Evolutionary conservation across 1,140 invertebrate species (phyloP), one percentile per base, ranked within the genome.

Genomic region (Drosophila nigromelanica): DNA sequence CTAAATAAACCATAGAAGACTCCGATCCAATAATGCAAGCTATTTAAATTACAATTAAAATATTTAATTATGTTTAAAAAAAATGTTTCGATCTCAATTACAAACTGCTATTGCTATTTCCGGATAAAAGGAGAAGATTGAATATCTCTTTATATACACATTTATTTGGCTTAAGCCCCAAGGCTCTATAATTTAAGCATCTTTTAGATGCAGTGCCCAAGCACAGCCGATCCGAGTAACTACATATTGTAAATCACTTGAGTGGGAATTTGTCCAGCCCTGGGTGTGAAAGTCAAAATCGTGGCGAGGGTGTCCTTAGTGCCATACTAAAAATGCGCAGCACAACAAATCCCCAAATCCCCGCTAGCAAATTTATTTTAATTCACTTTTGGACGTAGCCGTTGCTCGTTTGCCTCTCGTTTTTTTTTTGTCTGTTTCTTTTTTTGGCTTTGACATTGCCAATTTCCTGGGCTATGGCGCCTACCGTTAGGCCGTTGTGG

Each of bases 331-430:
- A 87, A 89, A 89, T 87, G 83, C 83, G 83, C 79, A 77, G 76
- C 79, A 79, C 83, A 89, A 89, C 83, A 87, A 87, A 87, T 87
- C 83, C 83, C 83, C 52, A 87, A 87, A 87, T 89, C 83, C 83
- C 83, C 83, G 83, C 83, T 62, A 87, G 83, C 83, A 87, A 87
- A 89, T 89, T 89, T 89, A 89, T 89, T 89, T 89, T 89, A 89
- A 89, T 89, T 89, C 83, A 87, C 83, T 89, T 87, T 87, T 87
- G 80, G 83, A 89, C 79, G 69, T 72, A 62, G 70, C 75, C 72
- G 61, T 73, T 69, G 71, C 67, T 59, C 37, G 59, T 56, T 48
- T 61, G 62, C 42, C 61, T 59, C 43, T 54, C 74, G 54, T 62
- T 21, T 59, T 52, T 51, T 51, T 18, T 18, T 18, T 24, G 21